phyloP scores from a whole-genome alignment of 2,888 invertebrate genomes.

The Lochmaea crataegi region DNA sequence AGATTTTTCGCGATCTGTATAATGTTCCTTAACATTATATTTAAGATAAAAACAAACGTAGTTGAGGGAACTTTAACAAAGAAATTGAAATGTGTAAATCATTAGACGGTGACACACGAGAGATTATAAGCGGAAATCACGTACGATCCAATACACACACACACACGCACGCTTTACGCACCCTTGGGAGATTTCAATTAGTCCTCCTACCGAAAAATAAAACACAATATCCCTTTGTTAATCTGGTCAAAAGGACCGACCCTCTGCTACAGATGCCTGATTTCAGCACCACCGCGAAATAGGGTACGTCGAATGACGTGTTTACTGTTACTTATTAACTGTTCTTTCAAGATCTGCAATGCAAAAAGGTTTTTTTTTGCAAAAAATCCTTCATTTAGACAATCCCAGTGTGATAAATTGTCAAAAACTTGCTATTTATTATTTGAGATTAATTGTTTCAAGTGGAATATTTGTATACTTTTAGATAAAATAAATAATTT shows the following conservation, averaged over 20 bases:
- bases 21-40: not conserved
- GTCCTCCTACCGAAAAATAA: constrained; percentile 24
- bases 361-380: no score
- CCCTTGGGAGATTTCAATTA: constrained; percentile 37
- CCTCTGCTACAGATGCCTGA: constrained; percentile 18
- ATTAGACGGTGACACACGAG: not conserved
- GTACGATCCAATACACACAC: constrained; percentile 3
- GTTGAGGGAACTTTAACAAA: not conserved
- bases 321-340: not conserved
- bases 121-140: constrained; percentile 7
- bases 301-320: not conserved
- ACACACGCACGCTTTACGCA: constrained; percentile 20
- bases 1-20: no score
- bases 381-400: no score
- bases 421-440: no score
- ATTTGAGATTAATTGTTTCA: no score
- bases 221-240: constrained; percentile 24
- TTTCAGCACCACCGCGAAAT: constrained; percentile 4
- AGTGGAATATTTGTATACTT: no score
- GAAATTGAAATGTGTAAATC: constrained; percentile 5
- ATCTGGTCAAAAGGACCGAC: constrained; percentile 20
- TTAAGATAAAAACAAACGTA: no score
- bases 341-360: no score
- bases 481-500: no score
- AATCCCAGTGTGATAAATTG: no score